Percentiles rank a stretch among this genome's conserved stretches.
These are phyloP conservation scores for Phengaris arion DNA, from an alignment of 2,888 invertebrate genomes.

Conservation along the genomic window DNA sequence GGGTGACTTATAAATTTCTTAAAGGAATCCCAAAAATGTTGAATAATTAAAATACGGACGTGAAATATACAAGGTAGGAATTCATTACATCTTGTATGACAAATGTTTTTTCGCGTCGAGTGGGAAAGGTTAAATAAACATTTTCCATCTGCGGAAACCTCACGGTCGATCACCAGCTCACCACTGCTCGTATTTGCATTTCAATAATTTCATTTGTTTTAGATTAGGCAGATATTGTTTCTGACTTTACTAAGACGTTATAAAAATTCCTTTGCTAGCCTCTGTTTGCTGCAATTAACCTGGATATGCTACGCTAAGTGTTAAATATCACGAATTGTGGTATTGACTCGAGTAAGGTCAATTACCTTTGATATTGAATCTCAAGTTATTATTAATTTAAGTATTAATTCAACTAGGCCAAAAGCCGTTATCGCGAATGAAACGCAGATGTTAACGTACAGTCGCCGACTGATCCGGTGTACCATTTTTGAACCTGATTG, in stretches of 20 bases:
- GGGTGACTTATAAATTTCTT: no score
- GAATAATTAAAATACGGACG: not conserved
- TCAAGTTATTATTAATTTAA: not conserved
- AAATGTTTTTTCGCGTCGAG: not conserved
- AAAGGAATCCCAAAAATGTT: not conserved
- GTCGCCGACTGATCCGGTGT: no score
- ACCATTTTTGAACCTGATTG: no score
- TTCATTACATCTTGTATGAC: not conserved
- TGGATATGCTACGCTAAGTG: no score
- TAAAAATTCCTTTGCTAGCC: no score
- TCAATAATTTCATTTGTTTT: no score
- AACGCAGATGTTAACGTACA: not conserved
- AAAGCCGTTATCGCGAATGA: not conserved
- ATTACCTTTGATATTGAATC: conserved; percentile 15
- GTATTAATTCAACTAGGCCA: not conserved
- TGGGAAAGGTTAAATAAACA: not conserved
- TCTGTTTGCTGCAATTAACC: no score
- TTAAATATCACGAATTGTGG: not conserved
- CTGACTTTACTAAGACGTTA: no score
- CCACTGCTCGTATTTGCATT: not conserved
- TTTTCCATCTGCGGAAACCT: not conserved
- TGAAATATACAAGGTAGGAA: not conserved
- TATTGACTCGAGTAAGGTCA: not conserved
- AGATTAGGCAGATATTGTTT: no score
- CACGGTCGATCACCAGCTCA: not conserved